Evolutionary conservation across 2,113 vertebrate species (phyloP).

Genomic region (Pollachius pollachius): DNA sequence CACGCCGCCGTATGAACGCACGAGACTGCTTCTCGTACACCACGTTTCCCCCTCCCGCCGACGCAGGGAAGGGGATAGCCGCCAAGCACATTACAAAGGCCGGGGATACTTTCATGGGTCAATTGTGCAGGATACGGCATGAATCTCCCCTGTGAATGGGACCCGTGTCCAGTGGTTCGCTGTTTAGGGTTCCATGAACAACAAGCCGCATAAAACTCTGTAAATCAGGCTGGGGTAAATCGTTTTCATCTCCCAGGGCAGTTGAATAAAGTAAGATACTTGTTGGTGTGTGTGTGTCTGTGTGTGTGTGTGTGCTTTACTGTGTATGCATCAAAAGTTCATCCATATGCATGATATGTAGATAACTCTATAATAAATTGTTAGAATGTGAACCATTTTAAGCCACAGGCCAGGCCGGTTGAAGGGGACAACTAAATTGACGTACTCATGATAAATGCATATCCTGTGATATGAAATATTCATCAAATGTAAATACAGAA

Average conservation of each 20-base stretch:
- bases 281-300: too few species aligned
- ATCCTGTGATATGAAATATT: slow-evolving; percentile 55
- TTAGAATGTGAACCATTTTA: slow-evolving; percentile 44
- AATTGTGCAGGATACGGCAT: slow-evolving; percentile 42
- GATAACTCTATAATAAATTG: slow-evolving; percentile 54
- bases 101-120: slow-evolving; percentile 62
- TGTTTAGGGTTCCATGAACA: slow-evolving; percentile 12
- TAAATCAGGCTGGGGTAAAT: neutral
- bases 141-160: slow-evolving; percentile 58
- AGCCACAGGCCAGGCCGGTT: slow-evolving; percentile 37
- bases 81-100: slow-evolving; percentile 62
- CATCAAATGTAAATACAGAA: slow-evolving; percentile 62
- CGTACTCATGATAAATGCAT: slow-evolving; percentile 65
- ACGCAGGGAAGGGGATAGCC: slow-evolving; percentile 25
- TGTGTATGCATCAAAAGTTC: slow-evolving; percentile 25
- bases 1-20: slow-evolving; percentile 58
- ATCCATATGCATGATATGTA: slow-evolving; percentile 53
- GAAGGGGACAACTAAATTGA: slow-evolving; percentile 54
- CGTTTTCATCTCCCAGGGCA: neutral
- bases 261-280: too few species aligned
- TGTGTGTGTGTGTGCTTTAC: too few species aligned
- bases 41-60: slow-evolving; percentile 63
- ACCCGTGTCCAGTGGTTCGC: slow-evolving; percentile 38
- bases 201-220: neutral
- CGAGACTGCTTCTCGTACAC: slow-evolving; percentile 64